phyloP scores from a whole-genome alignment of 2,888 invertebrate species.

The Nephrocerus scutellatus region DNA sequence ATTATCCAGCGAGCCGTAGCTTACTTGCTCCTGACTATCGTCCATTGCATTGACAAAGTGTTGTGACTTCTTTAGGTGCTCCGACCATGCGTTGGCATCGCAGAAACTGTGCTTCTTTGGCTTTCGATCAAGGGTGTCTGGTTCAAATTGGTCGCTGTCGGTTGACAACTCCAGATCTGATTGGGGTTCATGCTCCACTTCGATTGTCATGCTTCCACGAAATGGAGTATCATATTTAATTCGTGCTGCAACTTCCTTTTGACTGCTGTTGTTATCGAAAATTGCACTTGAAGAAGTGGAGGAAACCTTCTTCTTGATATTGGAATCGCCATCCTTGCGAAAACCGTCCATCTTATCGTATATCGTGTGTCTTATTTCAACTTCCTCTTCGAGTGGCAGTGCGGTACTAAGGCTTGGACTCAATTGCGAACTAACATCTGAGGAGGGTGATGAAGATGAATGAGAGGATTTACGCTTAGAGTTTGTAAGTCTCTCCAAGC shows the following conservation, averaged over 20 bases:
- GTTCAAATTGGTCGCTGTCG: conserved; percentile 71
- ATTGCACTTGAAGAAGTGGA: conserved; percentile 24
- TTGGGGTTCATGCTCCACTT: conserved; percentile 73
- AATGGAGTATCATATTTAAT: conserved; percentile 59
- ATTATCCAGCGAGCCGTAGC: conserved; percentile 28
- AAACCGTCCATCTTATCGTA: conserved; percentile 49
- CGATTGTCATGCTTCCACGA: conserved; percentile 70
- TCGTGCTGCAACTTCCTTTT: conserved; percentile 46
- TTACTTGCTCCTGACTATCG: conserved; percentile 22
- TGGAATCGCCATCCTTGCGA: conserved; percentile 39
- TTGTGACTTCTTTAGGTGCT: conserved; percentile 50
- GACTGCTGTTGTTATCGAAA: too few species aligned
- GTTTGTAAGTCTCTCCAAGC: conserved; percentile 57
- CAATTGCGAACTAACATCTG: conserved; percentile 59
- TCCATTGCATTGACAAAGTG: conserved; percentile 36
- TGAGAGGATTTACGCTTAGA: conserved; percentile 47
- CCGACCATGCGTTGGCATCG: conserved; percentile 48
- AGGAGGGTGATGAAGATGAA: conserved; percentile 52
- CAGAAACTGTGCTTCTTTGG: conserved; percentile 55
- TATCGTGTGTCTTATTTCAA: conserved; percentile 70
- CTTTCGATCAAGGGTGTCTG: conserved; percentile 77
- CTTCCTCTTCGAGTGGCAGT: conserved; percentile 70
- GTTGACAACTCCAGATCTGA: conserved; percentile 61
- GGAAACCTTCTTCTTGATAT: conserved; percentile 33
- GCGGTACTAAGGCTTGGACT: conserved; percentile 68